phyloP scores from a whole-genome alignment of 2,888 invertebrate genomes.

The Parapristionchus giblindavisi region DNA sequence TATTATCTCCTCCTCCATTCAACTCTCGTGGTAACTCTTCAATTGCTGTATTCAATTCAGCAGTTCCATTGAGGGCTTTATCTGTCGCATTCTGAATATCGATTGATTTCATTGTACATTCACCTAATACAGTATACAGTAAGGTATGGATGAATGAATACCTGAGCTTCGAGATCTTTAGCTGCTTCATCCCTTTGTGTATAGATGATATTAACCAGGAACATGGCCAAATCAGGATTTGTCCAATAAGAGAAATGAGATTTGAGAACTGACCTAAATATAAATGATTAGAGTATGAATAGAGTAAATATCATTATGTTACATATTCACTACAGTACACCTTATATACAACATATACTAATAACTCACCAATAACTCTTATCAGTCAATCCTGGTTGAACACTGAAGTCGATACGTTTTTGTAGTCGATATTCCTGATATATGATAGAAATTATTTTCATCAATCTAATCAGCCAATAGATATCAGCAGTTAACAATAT shows the following conservation, averaged over 20 bases:
- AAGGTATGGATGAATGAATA: not conserved
- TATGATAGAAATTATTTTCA: too few relatives aligned
- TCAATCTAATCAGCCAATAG: too few relatives aligned
- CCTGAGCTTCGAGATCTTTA: constrained; percentile 15
- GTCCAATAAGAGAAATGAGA: constrained; percentile 67
- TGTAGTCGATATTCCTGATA: constrained; percentile 36
- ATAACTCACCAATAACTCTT: constrained; percentile 60
- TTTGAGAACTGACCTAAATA: constrained; percentile 58
- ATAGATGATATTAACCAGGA: constrained; percentile 59
- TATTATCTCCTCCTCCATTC: not conserved
- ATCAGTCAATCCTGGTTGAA: constrained; percentile 66
- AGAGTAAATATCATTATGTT: not conserved
- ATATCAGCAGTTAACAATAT: too few relatives aligned
- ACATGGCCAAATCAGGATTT: constrained; percentile 58
- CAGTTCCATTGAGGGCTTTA: not conserved
- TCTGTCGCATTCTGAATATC: constrained; percentile 4
- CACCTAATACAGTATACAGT: not conserved
- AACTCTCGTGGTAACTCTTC: not conserved
- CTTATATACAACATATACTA: not conserved
- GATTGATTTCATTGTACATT: not conserved
- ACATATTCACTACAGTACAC: not conserved
- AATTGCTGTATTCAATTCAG: not conserved
- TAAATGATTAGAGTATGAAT: not conserved
- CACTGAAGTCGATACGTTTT: constrained; percentile 47
- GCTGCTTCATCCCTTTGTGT: constrained; percentile 36